Percentiles rank a stretch among this genome's conserved stretches.
These are phyloP conservation scores for Panzeria rudis DNA, from an alignment of 2,888 invertebrate species.

Conservation along the genomic window DNA sequence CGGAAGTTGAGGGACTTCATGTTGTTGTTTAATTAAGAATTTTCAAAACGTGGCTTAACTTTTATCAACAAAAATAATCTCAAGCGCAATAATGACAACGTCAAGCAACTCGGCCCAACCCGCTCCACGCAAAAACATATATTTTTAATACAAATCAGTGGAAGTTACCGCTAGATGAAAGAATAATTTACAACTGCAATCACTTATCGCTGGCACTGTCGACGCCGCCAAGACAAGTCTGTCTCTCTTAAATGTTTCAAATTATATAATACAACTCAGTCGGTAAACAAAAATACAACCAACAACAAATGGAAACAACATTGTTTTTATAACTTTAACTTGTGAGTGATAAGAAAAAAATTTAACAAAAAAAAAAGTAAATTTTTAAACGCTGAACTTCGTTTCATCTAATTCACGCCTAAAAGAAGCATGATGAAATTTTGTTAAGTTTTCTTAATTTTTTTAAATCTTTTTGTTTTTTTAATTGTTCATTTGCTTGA, in stretches of 20 bases:
- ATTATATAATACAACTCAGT: conserved; percentile 35
- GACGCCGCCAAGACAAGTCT: conserved; percentile 15
- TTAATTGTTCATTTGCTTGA: conserved; percentile 53
- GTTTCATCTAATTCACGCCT: conserved; percentile 40
- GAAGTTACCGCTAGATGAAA: conserved; percentile 30
- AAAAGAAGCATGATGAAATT: conserved; percentile 46
- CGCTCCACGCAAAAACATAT: neutral
- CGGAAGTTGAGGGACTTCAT: conserved; percentile 77
- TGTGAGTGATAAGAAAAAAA: conserved; percentile 60
- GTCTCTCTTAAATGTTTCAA: conserved; percentile 38
- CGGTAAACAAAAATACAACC: conserved; percentile 31
- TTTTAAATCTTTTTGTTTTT: conserved; percentile 1
- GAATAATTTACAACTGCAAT: neutral
- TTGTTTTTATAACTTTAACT: conserved; percentile 65
- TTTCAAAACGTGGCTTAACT: conserved; percentile 16
- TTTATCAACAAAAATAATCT: neutral
- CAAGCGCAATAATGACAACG: conserved; percentile 16
- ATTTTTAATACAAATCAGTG: neutral
- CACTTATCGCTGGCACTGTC: conserved; percentile 66
- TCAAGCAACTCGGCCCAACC: conserved; percentile 17
- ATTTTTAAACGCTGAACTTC: conserved; percentile 6
- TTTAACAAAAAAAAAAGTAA: neutral
- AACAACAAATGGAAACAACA: conserved; percentile 55
- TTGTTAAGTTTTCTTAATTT: conserved; percentile 22
- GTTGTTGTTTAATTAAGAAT: conserved; percentile 75